These are phyloP conservation scores for Actinernus sp. DNA, from an alignment of 92 coral and sea anemone genomes.

Conservation along the genomic window DNA sequence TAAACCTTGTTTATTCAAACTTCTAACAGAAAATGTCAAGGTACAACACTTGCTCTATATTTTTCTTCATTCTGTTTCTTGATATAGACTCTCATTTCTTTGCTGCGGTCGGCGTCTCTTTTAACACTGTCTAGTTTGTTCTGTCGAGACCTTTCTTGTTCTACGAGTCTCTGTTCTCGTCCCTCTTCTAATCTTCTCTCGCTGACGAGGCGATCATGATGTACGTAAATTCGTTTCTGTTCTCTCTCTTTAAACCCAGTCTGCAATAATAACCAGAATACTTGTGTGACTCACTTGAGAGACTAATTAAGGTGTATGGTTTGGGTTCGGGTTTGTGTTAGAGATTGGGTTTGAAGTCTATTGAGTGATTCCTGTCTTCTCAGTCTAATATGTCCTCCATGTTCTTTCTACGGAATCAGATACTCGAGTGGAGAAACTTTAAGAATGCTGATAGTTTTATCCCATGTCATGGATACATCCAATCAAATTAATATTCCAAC, in stretches of 20 bases:
- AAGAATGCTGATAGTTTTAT: too few relatives aligned
- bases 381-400: too few relatives aligned
- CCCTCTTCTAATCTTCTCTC: slow-evolving; percentile 67
- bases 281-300: too few relatives aligned
- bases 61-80: slow-evolving; percentile 78
- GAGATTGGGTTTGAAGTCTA: too few relatives aligned
- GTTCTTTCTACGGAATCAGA: too few relatives aligned
- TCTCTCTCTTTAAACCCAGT: slow-evolving; percentile 77
- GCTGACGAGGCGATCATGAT: slow-evolving; percentile 71
- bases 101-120: slow-evolving; percentile 69
- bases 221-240: slow-evolving; percentile 63
- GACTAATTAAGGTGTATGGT: neutral
- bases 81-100: slow-evolving; percentile 76
- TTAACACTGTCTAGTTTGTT: slow-evolving; percentile 62
- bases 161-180: slow-evolving; percentile 61
- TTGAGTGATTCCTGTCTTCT: too few relatives aligned
- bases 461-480: too few relatives aligned
- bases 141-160: slow-evolving; percentile 57
- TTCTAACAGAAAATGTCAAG: too few relatives aligned
- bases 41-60: slow-evolving; percentile 78
- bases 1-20: too few relatives aligned
- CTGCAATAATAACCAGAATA: slow-evolving; percentile 41
- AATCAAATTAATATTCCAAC: too few relatives aligned
- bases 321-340: too few relatives aligned
- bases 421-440: too few relatives aligned